Evolutionary conservation across 2,888 invertebrate genomes (phyloP), one percentile per base, ranked within the genome.

Genomic region (Drosophila acutilabella): DNA sequence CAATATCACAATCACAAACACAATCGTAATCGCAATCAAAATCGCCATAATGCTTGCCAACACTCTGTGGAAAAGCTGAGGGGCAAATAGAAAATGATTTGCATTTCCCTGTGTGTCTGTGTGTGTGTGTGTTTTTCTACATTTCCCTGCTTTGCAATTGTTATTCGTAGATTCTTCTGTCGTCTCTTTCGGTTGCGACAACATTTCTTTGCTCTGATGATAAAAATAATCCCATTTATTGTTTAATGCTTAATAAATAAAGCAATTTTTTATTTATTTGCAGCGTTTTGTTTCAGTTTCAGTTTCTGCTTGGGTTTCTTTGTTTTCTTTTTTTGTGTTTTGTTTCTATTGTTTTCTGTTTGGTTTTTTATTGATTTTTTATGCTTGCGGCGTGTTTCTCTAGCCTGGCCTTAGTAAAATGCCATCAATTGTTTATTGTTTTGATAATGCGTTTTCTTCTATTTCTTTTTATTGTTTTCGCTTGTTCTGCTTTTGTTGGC

Each of bases 161-260:
- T 72, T 76, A 76, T 30, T 30, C 30, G 2, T 30, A 30, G 30
- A 30, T 42, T 7, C 10, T 20, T 48, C 11, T 16, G n/a, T 33
- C 48, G 20, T 18, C 14, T 48, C 13, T 23, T 20, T 33, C 20
- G 42, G 41, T 44, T n/a, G 48, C 66, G 52, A 64, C 66, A 50
- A 64, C 64, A 67, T 64, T 66, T 45, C 50, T 52, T 61, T 76
- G 69, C 67, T 44, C 51, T 60, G 70, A 60, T 77, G 80, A 75
- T 84, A 79, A 75, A 83, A 80, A 84, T 89, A 85, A 84, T 87
- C 71, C 88, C 85, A 84, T 85, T 88, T 88, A 88, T 85, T 85
- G 87, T 85, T 89, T 85, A 85, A 85, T 89, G 88, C 88, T 84
- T 81, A 84, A 89, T 86, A 89, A 89, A 86, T 88, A 80, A 81